Evolutionary conservation across 2,113 vertebrate species (phyloP).

Genomic region (Hydropotes inermis): DNA sequence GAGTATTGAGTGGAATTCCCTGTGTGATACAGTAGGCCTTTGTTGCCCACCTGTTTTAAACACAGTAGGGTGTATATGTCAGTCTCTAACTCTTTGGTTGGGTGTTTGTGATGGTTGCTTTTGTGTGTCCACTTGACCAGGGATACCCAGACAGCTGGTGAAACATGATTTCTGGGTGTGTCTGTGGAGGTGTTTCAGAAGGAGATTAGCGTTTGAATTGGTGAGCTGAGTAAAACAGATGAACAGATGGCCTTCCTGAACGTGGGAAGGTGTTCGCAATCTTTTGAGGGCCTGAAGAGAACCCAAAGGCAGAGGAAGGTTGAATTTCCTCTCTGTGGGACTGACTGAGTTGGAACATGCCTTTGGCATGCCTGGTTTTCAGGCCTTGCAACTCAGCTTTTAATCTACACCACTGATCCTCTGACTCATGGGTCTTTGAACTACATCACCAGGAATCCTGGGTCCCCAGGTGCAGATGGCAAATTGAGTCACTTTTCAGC

Average conservation of each 20-base stretch:
- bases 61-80: background rate
- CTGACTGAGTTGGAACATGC: background rate
- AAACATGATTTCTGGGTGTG: background rate
- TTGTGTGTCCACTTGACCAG: background rate
- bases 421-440: background rate
- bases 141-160: background rate
- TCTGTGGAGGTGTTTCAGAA: background rate
- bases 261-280: background rate
- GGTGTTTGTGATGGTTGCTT: background rate
- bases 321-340: background rate
- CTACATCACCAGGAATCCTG: background rate
- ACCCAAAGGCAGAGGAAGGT: background rate
- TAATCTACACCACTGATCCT: background rate
- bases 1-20: background rate
- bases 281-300: background rate
- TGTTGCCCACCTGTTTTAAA: background rate
- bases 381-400: background rate
- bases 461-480: background rate
- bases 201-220: background rate
- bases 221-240: background rate
- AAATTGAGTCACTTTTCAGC: background rate
- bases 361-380: background rate
- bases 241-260: background rate
- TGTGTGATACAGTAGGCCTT: background rate
- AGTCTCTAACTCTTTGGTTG: background rate